Percentiles rank a stretch among this genome's conserved stretches.
Evolutionary conservation across 2,888 invertebrate genomes (phyloP).

Genomic region (Thereva unica): DNA sequence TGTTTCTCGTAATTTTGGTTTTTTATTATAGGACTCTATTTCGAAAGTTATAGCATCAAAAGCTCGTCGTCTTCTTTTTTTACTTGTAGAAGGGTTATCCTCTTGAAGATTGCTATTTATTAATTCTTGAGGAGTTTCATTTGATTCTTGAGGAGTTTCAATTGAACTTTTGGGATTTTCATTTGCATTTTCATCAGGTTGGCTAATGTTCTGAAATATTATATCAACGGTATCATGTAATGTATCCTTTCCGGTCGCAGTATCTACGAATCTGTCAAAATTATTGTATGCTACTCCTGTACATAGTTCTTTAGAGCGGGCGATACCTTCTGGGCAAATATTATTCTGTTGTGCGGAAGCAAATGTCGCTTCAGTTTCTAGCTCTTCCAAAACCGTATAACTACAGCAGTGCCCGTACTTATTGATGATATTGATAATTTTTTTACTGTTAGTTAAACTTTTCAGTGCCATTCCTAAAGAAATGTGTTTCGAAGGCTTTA

Average conservation of each 20-base stretch:
- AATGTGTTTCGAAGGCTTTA: constrained; percentile 45
- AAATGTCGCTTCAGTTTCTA: constrained; percentile 49
- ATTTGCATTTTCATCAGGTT: background rate
- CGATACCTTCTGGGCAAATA: constrained; percentile 46
- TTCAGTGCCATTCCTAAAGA: constrained; percentile 49
- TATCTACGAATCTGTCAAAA: constrained; percentile 49
- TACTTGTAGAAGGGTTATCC: no score
- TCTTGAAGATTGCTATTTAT: no score
- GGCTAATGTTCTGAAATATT: constrained; percentile 43
- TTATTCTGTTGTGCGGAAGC: constrained; percentile 39
- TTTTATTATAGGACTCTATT: constrained; percentile 20
- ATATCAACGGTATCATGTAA: constrained; percentile 51
- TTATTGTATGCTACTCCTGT: constrained; percentile 49
- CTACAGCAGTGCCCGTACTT: constrained; percentile 49
- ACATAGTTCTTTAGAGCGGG: constrained; percentile 38
- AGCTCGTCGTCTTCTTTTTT: constrained; percentile 18
- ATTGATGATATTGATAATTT: constrained; percentile 48
- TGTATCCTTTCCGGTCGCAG: constrained; percentile 49
- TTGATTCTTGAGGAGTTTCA: background rate
- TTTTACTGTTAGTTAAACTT: constrained; percentile 47
- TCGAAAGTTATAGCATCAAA: constrained; percentile 24
- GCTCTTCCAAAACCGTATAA: constrained; percentile 48
- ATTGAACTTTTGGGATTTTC: background rate
- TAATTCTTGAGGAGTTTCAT: background rate
- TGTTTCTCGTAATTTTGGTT: constrained; percentile 16